phyloP scores from a whole-genome alignment of 2,888 invertebrate species.

The Pomacea canaliculata region DNA sequence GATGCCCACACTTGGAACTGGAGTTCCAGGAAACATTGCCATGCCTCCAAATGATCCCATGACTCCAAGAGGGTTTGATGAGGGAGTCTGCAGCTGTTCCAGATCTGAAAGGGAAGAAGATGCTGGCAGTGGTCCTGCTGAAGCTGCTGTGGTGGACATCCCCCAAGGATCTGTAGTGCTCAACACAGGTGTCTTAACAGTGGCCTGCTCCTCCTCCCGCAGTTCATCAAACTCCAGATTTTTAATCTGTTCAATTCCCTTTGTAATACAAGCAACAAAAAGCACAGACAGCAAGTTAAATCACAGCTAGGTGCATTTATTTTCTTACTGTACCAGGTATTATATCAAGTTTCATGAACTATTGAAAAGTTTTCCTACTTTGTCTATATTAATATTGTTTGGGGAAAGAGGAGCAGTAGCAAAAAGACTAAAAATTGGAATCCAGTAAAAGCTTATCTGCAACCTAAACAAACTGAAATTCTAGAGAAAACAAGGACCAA shows the following conservation, averaged over 20 bases:
- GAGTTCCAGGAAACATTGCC: constrained; percentile 14
- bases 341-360: too few relatives aligned
- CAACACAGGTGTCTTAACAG: constrained; percentile 2
- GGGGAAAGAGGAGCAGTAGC: too few relatives aligned
- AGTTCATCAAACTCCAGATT: constrained; percentile 49
- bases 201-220: constrained; percentile 35
- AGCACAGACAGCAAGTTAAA: too few relatives aligned
- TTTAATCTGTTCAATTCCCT: constrained; percentile 54
- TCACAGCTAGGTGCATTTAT: too few relatives aligned
- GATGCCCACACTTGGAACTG: not conserved
- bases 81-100: constrained; percentile 21
- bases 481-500: too few relatives aligned
- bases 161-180: constrained; percentile 42
- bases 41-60: constrained; percentile 22
- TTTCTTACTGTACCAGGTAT: too few relatives aligned
- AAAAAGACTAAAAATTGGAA: too few relatives aligned
- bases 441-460: too few relatives aligned
- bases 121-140: constrained; percentile 16
- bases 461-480: too few relatives aligned
- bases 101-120: constrained; percentile 39
- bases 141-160: constrained; percentile 29
- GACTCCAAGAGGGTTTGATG: constrained; percentile 3
- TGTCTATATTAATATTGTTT: too few relatives aligned
- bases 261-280: not conserved
- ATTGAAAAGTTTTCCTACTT: too few relatives aligned